A percentile compares a stretch with the other conserved stretches of the same genome.
These are phyloP conservation scores for Vulpes ferrilata DNA, from an alignment of 2,113 vertebrate genomes.

Conservation along the genomic window DNA sequence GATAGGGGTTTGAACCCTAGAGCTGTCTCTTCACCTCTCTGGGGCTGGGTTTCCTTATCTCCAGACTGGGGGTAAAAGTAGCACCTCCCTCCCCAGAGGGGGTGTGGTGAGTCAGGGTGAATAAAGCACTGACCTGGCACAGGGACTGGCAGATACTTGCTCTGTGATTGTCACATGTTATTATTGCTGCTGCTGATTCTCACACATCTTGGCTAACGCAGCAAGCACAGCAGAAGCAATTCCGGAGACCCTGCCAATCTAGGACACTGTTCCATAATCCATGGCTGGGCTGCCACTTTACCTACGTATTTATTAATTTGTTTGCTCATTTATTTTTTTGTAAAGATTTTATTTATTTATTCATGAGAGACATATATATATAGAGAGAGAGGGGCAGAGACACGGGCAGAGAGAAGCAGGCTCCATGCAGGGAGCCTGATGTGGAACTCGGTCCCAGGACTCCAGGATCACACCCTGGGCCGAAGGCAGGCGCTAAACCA, in stretches of 20 bases:
- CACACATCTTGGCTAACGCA: no score
- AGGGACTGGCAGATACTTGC: accelerated
- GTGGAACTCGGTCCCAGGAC: not conserved
- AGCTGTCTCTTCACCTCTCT: not conserved
- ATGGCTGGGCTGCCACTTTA: not conserved
- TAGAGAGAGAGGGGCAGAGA: not conserved
- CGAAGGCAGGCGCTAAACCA: not conserved
- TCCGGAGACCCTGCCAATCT: not conserved
- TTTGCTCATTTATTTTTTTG: not conserved
- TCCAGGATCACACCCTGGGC: not conserved
- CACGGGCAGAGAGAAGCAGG: not conserved
- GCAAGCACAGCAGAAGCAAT: not conserved
- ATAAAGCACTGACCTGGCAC: not conserved
- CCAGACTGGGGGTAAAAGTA: not conserved
- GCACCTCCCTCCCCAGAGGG: accelerated
- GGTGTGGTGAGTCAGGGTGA: accelerated
- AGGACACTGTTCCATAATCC: not conserved
- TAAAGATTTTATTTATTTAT: not conserved
- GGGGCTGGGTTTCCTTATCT: not conserved
- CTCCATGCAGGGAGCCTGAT: not conserved
- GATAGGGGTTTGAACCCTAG: not conserved
- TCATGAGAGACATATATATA: not conserved
- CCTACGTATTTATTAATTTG: accelerated
- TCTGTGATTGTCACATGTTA: no score
- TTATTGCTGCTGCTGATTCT: not conserved